phyloP scores from a whole-genome alignment of 2,888 invertebrate genomes.

The Ochlodes sylvanus region DNA sequence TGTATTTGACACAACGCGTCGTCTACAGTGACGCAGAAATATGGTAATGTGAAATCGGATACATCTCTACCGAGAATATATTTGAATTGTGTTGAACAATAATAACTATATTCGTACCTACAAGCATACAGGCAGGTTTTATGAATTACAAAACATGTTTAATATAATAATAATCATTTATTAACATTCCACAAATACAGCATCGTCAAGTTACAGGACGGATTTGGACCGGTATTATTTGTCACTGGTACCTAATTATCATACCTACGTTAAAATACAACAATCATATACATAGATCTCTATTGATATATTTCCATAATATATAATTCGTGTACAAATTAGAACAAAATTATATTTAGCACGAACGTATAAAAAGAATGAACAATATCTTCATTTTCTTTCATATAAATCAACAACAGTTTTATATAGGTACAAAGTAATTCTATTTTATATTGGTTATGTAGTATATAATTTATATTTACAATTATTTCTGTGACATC shows the following conservation, averaged over 20 bases:
- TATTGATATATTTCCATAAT: slow-evolving; percentile 18
- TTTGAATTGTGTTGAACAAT: too few species aligned
- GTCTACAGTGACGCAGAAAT: too few species aligned
- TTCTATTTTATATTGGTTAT: slow-evolving; percentile 40
- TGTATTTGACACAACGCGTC: too few species aligned
- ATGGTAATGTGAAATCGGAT: too few species aligned
- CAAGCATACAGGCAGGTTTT: not conserved
- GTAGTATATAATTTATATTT: slow-evolving; percentile 63
- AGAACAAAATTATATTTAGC: slow-evolving; percentile 17
- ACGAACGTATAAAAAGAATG: slow-evolving; percentile 31
- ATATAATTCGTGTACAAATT: slow-evolving; percentile 26
- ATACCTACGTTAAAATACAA: slow-evolving; percentile 36
- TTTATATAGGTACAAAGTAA: slow-evolving; percentile 31
- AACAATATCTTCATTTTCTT: slow-evolving; percentile 15
- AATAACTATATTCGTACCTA: too few species aligned
- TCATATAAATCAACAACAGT: slow-evolving; percentile 19
- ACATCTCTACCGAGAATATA: too few species aligned
- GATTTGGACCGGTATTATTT: slow-evolving; percentile 38
- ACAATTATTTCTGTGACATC: slow-evolving; percentile 60
- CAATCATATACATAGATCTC: slow-evolving; percentile 39
- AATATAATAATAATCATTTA: slow-evolving; percentile 49
- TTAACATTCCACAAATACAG: slow-evolving; percentile 53
- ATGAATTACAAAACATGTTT: slow-evolving; percentile 3
- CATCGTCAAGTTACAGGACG: slow-evolving; percentile 48
- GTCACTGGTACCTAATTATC: slow-evolving; percentile 43